Conservation (phyloP, 2,797 vertebrate genomes). For the Anguilla pacifica region DNA sequence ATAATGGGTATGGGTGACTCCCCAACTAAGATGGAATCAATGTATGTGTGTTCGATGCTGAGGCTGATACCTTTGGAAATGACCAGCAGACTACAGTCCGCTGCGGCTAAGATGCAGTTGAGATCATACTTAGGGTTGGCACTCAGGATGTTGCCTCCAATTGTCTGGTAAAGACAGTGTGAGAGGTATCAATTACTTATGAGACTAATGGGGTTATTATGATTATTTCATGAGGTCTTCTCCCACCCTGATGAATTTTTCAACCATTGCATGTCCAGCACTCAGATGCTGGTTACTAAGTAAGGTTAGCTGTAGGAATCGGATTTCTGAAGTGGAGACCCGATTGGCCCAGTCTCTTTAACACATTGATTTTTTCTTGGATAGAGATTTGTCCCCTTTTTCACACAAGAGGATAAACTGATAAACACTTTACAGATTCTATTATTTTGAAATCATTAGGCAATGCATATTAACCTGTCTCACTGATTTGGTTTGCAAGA, state of each 20-base stretch:
- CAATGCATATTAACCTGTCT: neutral
- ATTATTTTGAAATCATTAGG: neutral
- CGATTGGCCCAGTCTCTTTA: neutral
- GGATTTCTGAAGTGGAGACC: neutral
- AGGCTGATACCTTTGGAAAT: constrained; percentile 65
- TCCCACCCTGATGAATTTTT: constrained; percentile 19
- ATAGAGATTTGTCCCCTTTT: neutral
- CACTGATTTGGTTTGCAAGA: neutral
- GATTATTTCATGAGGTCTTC: constrained; percentile 21
- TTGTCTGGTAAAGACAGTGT: constrained; percentile 60
- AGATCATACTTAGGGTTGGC: constrained; percentile 75
- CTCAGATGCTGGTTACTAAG: neutral
- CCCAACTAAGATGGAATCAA: neutral
- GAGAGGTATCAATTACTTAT: constrained; percentile 17
- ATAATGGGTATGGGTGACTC: no score
- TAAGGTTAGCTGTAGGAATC: neutral
- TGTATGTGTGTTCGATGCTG: neutral
- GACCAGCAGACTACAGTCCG: constrained; percentile 64
- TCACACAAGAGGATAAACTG: neutral
- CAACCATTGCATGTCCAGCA: neutral
- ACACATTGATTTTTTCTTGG: no score
- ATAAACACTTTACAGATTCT: neutral
- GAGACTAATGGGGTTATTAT: constrained; percentile 6
- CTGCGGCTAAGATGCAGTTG: constrained; percentile 75
- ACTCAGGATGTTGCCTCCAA: constrained; percentile 78